A percentile compares a stretch with the other conserved stretches of the same genome.
Evolutionary conservation across 2,113 vertebrate genomes (phyloP).

Genomic region (Orcinus orca): DNA sequence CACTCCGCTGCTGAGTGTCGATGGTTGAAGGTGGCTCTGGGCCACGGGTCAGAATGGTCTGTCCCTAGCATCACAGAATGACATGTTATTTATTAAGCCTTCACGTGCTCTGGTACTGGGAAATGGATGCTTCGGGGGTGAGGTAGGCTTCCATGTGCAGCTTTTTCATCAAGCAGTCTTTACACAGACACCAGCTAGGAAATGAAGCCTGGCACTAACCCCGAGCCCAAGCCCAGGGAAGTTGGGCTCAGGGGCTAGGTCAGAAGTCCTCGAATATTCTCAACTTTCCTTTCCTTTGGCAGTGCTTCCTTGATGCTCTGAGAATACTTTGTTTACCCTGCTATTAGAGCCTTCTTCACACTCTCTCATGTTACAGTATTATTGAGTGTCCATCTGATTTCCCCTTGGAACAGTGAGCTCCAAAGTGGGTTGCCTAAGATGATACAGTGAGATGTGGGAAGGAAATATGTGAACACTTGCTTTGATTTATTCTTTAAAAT

Average conservation of each 20-base stretch:
- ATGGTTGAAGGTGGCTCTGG: neutral
- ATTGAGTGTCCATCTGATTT: neutral
- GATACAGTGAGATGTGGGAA: neutral
- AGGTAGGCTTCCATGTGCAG: neutral
- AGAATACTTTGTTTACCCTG: neutral
- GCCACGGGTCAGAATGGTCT: neutral
- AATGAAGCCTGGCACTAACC: neutral
- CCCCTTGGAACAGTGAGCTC: neutral
- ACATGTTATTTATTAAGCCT: neutral
- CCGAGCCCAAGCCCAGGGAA: neutral
- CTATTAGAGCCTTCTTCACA: neutral
- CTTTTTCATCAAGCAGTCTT: neutral
- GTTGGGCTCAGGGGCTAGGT: neutral
- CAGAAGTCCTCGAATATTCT: neutral
- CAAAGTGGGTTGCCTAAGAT: neutral
- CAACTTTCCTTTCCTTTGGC: neutral
- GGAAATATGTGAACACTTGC: neutral
- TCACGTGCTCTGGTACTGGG: neutral
- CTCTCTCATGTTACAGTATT: neutral
- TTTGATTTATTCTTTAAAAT: constrained; percentile 19
- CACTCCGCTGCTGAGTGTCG: neutral
- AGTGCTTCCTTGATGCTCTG: neutral
- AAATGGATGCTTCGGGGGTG: neutral
- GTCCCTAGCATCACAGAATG: neutral
- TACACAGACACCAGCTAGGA: neutral